Base-by-base conservation (phyloP, 2,888 invertebrate genomes). In the Entomobrya multifasciata region DNA sequence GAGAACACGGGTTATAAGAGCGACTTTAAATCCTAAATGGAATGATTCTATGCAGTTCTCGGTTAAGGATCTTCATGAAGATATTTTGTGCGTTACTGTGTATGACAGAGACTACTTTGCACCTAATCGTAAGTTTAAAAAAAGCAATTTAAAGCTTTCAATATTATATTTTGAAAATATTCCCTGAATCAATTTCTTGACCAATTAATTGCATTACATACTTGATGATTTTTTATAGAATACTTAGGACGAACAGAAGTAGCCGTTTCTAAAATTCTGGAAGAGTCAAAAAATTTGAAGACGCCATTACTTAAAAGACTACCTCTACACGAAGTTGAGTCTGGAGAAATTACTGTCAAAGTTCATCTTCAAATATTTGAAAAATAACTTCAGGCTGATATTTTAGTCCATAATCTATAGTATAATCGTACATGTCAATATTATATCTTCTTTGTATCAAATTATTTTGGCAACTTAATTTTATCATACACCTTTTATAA, bases 31-130 rank as follows among this genome's bases (percentile, higher is more conserved):
- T 91, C 94, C 96, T 13, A 93, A 95, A 87, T 96, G 96, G 96
- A 95, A 96, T 92, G 93, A 94, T 79, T 95, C 95, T 70, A 96
- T 96, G 96, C 96, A 96, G 92, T 96, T 96, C 92, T 94, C 95
- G 88, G 94, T 96, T 70, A 94, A 95, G 91, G 95, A 95, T 92
- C 92, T 95, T 3, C 92, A 94, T 65, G 94, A 95, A 91, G 96
- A 96, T 92, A 94, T 95, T 25, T 93, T 96, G 13, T 95, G 94
- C 90, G 94, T 96, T 89, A 94, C 95, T 11, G 95, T 95, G 30
- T 95, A 94, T 91, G 95, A 96, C 91, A 94, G 95, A 92, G 95
- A 95, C 91, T 93, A 95, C 79, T 96, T 95, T 92, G 94, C 95
- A 86, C 96, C 96, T 13, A 95, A 96, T 92, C 95, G 96, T 96